These are phyloP conservation scores for Theretra japonica DNA, from an alignment of 2,888 invertebrate genomes.

Conservation along the genomic window DNA sequence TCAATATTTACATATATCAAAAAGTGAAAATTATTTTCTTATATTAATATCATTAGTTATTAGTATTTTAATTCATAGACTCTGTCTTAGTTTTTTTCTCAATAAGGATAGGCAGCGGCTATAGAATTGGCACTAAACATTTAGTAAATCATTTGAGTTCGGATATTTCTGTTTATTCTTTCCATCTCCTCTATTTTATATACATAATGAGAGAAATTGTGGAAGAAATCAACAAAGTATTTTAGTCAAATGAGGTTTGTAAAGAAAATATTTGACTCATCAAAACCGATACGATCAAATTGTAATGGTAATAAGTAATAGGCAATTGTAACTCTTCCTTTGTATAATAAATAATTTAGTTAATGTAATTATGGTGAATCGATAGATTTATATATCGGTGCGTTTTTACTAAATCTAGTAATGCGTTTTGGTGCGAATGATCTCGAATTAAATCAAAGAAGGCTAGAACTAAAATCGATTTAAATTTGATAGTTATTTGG, in stretches of 20 bases:
- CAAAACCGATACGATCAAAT: constrained; percentile 4
- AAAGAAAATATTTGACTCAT: background rate
- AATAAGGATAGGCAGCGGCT: no score
- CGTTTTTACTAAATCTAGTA: constrained; percentile 21
- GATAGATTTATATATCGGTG: constrained; percentile 6
- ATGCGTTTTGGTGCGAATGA: background rate
- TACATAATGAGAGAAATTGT: background rate
- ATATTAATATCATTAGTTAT: no score
- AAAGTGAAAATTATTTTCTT: no score
- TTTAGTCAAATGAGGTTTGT: background rate
- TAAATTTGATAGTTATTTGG: background rate
- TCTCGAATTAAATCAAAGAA: background rate
- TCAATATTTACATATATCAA: no score
- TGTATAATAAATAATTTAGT: constrained; percentile 20
- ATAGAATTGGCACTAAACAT: no score
- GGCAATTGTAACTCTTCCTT: constrained; percentile 1
- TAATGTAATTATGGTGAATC: constrained; percentile 21
- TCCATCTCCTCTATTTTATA: background rate
- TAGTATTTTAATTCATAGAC: no score
- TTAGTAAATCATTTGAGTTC: no score
- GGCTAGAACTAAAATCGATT: background rate
- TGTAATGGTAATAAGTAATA: background rate
- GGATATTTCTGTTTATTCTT: no score
- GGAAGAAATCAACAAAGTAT: background rate
- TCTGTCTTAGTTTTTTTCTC: no score